A percentile compares a stretch with the other conserved stretches of the same genome.
phyloP scores from a whole-genome alignment of 2,888 invertebrate species.

The Hyalella azteca region DNA sequence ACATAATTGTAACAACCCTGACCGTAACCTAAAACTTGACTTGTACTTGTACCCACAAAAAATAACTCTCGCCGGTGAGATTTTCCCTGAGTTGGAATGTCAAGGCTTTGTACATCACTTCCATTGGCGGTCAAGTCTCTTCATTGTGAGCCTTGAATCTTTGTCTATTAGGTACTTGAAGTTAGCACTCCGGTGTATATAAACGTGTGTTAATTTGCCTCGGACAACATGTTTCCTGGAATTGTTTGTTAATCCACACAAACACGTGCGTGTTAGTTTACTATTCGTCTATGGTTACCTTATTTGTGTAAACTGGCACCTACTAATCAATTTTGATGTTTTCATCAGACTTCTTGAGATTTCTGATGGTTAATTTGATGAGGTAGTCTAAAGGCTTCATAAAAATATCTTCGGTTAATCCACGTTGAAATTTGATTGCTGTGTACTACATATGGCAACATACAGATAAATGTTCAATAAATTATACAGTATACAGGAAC shows the following conservation, averaged over 20 bases:
- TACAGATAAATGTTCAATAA: no score
- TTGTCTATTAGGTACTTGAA: neutral
- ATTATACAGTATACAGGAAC: no score
- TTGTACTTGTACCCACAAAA: neutral
- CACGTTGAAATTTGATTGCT: no score
- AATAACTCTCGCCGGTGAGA: neutral
- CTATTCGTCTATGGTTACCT: neutral
- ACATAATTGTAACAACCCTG: conserved; percentile 11
- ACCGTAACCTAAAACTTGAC: conserved; percentile 9
- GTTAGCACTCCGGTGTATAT: neutral
- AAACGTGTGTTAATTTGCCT: neutral
- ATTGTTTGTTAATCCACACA: neutral
- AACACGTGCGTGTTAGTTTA: neutral
- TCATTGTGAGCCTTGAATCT: neutral
- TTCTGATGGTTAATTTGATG: no score
- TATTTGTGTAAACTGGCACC: neutral
- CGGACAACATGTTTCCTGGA: neutral
- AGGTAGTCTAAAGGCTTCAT: neutral
- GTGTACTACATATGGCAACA: no score
- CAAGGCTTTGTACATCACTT: neutral
- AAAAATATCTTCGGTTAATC: no score
- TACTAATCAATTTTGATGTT: neutral
- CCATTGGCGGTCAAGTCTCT: neutral
- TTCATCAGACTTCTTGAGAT: neutral
- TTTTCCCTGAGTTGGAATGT: neutral